Conservation (phyloP, 30 jellyfish, hydroid and myxozoan genomes). For the Rhopilema esculentum region DNA sequence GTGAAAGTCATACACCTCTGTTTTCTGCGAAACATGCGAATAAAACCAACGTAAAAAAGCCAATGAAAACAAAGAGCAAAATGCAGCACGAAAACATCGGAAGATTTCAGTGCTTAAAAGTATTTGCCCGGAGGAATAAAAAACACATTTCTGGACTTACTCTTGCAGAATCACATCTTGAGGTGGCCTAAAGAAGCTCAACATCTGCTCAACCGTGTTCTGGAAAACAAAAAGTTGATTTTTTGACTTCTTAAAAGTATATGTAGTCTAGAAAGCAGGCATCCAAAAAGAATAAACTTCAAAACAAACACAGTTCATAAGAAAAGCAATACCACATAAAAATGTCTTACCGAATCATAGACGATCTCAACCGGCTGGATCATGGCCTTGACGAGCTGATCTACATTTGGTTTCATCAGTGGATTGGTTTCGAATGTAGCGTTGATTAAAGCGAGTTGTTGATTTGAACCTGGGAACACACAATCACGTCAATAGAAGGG, state of each 20-base stretch:
- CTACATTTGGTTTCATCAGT: conserved; percentile 77
- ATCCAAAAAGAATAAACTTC: background rate
- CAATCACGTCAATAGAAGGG: too few relatives aligned
- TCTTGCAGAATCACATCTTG: conserved; percentile 93
- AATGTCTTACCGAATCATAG: conserved; percentile 85
- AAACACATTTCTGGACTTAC: too few relatives aligned
- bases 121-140: background rate
- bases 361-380: conserved; percentile 93
- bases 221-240: background rate
- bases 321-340: background rate
- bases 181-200: conserved; percentile 93
- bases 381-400: conserved; percentile 71
- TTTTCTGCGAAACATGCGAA: too few relatives aligned
- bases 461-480: conserved; percentile 38
- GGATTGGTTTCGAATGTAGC: conserved; percentile 94
- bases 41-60: too few relatives aligned
- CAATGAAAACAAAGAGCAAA: too few relatives aligned
- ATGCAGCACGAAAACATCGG: too few relatives aligned
- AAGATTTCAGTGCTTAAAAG: background rate
- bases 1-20: too few relatives aligned
- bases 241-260: background rate
- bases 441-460: conserved; percentile 77
- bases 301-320: background rate
- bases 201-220: conserved; percentile 84
- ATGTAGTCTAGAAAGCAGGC: too few relatives aligned